Conservation (phyloP, 2,113 vertebrate species). For the Ctenomys sociabilis region DNA sequence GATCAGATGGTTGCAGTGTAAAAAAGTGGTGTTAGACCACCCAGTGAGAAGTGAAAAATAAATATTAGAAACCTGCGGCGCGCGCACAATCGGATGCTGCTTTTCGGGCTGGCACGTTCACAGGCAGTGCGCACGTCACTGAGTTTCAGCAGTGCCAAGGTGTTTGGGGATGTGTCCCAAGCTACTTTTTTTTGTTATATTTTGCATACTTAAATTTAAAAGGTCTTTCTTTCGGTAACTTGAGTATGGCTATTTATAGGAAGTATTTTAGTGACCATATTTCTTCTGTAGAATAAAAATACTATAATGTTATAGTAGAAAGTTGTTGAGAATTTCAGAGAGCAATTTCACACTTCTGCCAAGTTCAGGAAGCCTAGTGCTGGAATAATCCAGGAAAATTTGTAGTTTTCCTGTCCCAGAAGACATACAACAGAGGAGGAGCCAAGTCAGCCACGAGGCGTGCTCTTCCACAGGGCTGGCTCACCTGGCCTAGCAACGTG, state of each 20-base stretch:
- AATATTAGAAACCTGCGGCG: conserved; percentile 52
- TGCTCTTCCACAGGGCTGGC: not conserved
- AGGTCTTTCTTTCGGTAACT: conserved; percentile 34
- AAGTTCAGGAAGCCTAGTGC: not conserved
- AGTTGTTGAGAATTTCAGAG: conserved; percentile 43
- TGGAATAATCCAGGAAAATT: not conserved
- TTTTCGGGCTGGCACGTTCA: conserved; percentile 51
- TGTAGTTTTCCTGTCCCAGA: not conserved
- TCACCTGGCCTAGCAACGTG: not conserved
- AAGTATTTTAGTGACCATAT: not conserved
- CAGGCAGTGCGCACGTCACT: not conserved
- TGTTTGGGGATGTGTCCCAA: not conserved
- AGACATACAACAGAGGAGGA: not conserved
- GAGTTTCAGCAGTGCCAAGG: conserved; percentile 54
- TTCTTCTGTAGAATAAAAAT: conserved; percentile 33
- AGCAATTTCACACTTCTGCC: not conserved
- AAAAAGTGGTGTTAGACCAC: conserved; percentile 73
- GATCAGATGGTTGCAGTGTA: conserved; percentile 69
- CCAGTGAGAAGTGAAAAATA: conserved; percentile 72
- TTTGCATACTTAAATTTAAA: conserved; percentile 47
- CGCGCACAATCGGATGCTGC: not conserved
- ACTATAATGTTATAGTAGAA: not conserved
- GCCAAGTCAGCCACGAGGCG: not conserved
- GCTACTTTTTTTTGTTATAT: conserved; percentile 40
- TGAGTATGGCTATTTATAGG: conserved; percentile 16